A percentile compares a stretch with the other conserved stretches of the same genome.
Evolutionary conservation across 2,888 invertebrate species (phyloP).

Genomic region (Harmothoe impar): DNA sequence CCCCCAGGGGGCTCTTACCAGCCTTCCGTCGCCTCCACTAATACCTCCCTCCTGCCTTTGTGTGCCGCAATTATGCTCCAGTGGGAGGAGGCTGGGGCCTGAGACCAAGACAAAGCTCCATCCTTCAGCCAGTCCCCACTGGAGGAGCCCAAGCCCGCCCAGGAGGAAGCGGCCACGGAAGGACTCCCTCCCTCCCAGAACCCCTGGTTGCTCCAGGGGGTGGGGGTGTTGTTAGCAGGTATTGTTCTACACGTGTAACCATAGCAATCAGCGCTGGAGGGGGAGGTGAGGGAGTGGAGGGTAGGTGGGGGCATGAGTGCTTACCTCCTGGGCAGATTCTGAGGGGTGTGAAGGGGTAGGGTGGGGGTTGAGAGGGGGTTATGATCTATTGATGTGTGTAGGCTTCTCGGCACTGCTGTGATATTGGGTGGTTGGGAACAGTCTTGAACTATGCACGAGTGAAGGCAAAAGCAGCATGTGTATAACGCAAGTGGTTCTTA

Average conservation of each 20-base stretch:
- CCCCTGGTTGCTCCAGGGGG: not conserved
- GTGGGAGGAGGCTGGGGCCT: not conserved
- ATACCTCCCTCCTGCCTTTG: constrained; percentile 50
- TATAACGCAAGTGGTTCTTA: no score
- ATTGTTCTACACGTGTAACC: constrained; percentile 57
- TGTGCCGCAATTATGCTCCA: constrained; percentile 4
- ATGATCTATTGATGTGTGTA: not conserved
- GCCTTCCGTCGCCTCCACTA: constrained; percentile 53
- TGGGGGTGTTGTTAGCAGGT: constrained; percentile 27
- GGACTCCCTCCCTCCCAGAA: not conserved
- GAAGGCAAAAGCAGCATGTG: no score
- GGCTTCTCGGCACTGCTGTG: no score
- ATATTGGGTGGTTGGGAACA: no score
- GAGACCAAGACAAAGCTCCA: constrained; percentile 16
- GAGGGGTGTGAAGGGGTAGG: not conserved
- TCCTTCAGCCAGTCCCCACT: not conserved
- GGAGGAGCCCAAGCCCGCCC: not conserved
- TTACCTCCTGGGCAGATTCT: not conserved
- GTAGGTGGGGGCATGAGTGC: not conserved
- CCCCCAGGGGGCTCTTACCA: constrained; percentile 55
- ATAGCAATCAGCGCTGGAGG: constrained; percentile 37
- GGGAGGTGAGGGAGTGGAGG: constrained; percentile 6
- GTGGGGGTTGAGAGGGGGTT: not conserved
- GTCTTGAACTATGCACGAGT: no score
- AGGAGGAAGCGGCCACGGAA: constrained; percentile 31